Evolutionary conservation across 1,140 invertebrate species (phyloP), one percentile per base, ranked within the genome.

Genomic region (Heliconius hewitsoni): DNA sequence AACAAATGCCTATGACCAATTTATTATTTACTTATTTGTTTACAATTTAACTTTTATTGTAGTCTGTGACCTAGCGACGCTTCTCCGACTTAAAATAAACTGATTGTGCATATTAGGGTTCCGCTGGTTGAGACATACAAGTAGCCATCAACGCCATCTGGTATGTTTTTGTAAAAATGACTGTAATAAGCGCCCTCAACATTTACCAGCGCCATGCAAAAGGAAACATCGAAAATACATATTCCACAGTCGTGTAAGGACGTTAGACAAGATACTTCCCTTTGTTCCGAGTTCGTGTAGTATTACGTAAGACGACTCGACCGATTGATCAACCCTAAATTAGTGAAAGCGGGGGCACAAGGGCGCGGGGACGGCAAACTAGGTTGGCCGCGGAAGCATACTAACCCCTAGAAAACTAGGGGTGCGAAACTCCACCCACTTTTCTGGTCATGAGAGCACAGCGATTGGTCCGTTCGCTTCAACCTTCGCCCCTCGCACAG

Each of bases 331-430:
- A 94, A 90, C 90, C 90, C 91, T 93, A 94, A 94, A 93, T 94
- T 93, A 94, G 92, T 89, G 87, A 90, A 88, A 85, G 86, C 86
- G 88, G 91, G 90, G 83, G 78, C 76, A 83, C 78, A 80, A 78
- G 86, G 83, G 89, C 86, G 90, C 87, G 87, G 89, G 81, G 85
- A 86, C 84, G 76, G 86, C 88, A 93, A 94, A 93, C 93, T 94
- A 94, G 93, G 93, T 94, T 94, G 93, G 91, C 91, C 89, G 90
- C 91, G 93, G 90, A 94, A 93, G 91, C 93, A 94, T 88, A 94
- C 91, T 94, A 94, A 94, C 93, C 93, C 93, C 93, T 94, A 93
- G 91, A 94, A 94, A 94, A 94, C 92, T 93, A 93, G 93, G 93
- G 93, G 93, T 93, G 91, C 91, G 91, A 94, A 93, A 93, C 93